Percentiles rank a stretch among this genome's conserved stretches.
Evolutionary conservation across 1,140 invertebrate genomes (phyloP).

Genomic region (Rhagoletis zephyria): DNA sequence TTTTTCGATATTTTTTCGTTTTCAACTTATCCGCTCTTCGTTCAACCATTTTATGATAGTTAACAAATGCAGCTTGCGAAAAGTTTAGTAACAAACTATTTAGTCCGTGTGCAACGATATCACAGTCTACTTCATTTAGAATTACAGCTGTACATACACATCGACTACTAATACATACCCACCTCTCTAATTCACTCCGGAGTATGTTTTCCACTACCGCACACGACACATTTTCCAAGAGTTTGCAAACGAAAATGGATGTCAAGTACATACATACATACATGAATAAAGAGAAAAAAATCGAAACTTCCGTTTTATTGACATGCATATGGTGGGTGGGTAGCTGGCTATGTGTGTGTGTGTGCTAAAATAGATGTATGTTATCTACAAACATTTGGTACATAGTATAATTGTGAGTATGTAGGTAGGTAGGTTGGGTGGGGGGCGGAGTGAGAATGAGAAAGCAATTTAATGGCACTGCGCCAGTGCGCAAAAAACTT

Average conservation of each 20-base stretch:
- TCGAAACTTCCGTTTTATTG: not conserved
- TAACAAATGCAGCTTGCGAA: too few relatives aligned
- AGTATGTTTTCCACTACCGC: too few relatives aligned
- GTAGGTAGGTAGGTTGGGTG: not conserved
- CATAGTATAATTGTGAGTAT: not conserved
- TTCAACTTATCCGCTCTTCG: too few relatives aligned
- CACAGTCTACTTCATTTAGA: too few relatives aligned
- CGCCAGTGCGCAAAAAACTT: not conserved
- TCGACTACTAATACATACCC: too few relatives aligned
- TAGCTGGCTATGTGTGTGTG: not conserved
- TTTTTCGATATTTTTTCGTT: too few relatives aligned
- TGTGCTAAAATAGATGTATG: not conserved
- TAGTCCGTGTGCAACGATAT: too few relatives aligned
- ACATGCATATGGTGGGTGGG: not conserved
- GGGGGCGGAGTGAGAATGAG: not conserved
- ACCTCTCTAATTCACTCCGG: too few relatives aligned
- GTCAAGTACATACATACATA: conserved; percentile 4
- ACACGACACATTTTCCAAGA: conserved; percentile 14
- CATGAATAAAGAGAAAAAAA: not conserved
- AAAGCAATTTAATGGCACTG: conserved; percentile 35
- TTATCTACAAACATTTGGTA: not conserved
- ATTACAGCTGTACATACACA: too few relatives aligned
- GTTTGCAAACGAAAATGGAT: conserved; percentile 45
- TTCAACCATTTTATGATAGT: too few relatives aligned
- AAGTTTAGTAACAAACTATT: too few relatives aligned